Percentiles rank a stretch among this genome's conserved stretches.
Evolutionary conservation across 1,140 invertebrate species (phyloP).

Genomic region (Drosophila pseudoananassae): DNA sequence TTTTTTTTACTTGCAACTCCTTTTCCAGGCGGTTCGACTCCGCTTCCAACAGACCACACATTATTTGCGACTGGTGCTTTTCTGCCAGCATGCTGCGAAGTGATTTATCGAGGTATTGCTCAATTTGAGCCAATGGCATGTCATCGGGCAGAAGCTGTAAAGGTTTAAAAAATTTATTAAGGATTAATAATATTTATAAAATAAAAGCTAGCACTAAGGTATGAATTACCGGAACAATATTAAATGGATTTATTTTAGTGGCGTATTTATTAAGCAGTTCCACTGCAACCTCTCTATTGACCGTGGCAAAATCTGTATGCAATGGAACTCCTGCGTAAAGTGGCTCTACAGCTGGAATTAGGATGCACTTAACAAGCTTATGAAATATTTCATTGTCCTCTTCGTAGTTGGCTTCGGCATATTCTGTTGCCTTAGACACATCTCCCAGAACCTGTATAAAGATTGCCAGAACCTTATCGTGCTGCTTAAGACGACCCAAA

Average conservation of each 20-base stretch:
- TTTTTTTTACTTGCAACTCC: slow-evolving; percentile 91
- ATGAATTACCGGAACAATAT: slow-evolving; percentile 84
- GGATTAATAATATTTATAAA: neutral
- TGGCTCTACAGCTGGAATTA: slow-evolving; percentile 86
- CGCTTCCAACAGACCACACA: slow-evolving; percentile 92
- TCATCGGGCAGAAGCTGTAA: slow-evolving; percentile 88
- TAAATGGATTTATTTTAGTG: slow-evolving; percentile 91
- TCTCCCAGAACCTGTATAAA: slow-evolving; percentile 94
- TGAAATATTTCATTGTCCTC: slow-evolving; percentile 88
- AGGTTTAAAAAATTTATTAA: neutral
- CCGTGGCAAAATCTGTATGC: slow-evolving; percentile 86
- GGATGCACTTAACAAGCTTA: slow-evolving; percentile 87
- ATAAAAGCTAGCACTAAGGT: no score
- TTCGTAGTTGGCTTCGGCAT: slow-evolving; percentile 90
- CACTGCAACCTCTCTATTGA: slow-evolving; percentile 92
- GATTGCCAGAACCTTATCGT: slow-evolving; percentile 96
- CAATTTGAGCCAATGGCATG: slow-evolving; percentile 89
- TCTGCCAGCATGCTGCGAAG: slow-evolving; percentile 90
- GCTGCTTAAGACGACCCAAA: slow-evolving; percentile 94
- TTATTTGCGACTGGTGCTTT: slow-evolving; percentile 89
- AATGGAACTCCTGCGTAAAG: slow-evolving; percentile 85
- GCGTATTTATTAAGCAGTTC: slow-evolving; percentile 92
- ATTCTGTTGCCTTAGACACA: slow-evolving; percentile 91
- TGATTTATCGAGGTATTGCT: slow-evolving; percentile 91
- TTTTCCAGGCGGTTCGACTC: slow-evolving; percentile 93